Conservation (phyloP, 2,797 vertebrate genomes). For the Myotis planiceps region DNA sequence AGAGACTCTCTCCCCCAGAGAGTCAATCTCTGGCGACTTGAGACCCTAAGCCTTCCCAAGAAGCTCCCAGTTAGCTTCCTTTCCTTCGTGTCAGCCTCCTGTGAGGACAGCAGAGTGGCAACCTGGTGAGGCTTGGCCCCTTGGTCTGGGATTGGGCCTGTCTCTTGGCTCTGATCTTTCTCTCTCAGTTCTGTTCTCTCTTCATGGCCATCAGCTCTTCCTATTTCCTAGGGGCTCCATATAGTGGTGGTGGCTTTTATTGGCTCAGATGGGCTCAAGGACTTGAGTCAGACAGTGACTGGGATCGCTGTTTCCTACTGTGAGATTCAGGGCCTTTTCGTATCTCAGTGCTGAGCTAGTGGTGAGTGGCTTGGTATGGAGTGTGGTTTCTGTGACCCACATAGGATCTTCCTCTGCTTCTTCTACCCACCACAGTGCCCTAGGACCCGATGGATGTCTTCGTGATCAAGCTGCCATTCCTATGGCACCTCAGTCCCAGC, state of each 20-base stretch:
- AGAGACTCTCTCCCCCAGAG: not conserved
- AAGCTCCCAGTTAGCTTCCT: not conserved
- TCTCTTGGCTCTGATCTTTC: not conserved
- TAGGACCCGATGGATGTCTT: slow-evolving; percentile 94
- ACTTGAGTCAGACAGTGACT: not conserved
- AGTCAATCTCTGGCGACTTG: rapidly evolving
- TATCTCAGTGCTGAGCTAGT: not conserved
- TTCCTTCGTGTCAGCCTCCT: not conserved
- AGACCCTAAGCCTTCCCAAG: not conserved
- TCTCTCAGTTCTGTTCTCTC: not conserved
- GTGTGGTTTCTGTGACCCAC: not conserved
- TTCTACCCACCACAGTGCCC: slow-evolving; percentile 69
- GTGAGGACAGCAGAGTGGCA: slow-evolving; percentile 33
- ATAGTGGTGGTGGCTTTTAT: slow-evolving; percentile 11
- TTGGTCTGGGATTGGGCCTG: not conserved
- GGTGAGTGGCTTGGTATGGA: not conserved
- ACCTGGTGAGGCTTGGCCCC: not conserved
- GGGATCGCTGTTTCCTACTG: not conserved
- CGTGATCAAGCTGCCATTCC: slow-evolving; percentile 85
- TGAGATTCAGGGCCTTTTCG: not conserved
- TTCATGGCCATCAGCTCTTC: not conserved
- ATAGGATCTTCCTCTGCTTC: not conserved
- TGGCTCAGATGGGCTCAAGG: not conserved
- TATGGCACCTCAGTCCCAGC: slow-evolving; percentile 95
- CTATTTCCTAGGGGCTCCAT: not conserved